Evolutionary conservation across 2,797 vertebrate species (phyloP), one percentile per base, ranked within the genome.

Genomic region (Decapterus maruadsi): DNA sequence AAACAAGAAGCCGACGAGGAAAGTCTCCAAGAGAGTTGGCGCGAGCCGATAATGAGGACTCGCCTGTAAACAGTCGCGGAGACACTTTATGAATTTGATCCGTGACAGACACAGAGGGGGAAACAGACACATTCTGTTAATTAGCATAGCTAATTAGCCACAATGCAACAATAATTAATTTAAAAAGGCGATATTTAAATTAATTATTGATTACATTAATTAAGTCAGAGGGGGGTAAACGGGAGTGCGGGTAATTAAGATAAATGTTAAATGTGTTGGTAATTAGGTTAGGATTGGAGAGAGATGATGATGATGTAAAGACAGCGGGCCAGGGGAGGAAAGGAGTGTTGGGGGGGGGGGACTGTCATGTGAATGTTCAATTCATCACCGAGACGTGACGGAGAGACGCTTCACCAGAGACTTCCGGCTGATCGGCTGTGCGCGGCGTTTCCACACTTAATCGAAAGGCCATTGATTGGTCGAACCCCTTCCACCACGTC

Each of bases 201-300:
- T 88, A 93, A 95, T 94, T 92, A 94, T 93, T 87, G 90, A 93
- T 92, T 86, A 59, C 80, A 83, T 93, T 95, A 94, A 95, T 95
- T 94, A 93, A 90, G 71, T 78, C 31, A 75, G 68, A 79, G 42
- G 76, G 76, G 70, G 51, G 65, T 61, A 26, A 73, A 57, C 20
- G 51, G 60, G 56, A 53, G 69, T 62, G 55, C 56, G 71, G 81
- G 78, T 95, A 95, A 95, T 95, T 94, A 94, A 93, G 87, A 93
- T 88, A 82, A 89, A 90, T 91, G 90, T 84, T 86, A 74, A 91
- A 87, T 79, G 71, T 78, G 80, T 62, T 84, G 51, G 55, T 91
- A 93, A 93, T 93, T 90, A 85, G 74, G 71, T 71, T 78, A 75
- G 69, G 48, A 73, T 81, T 67, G 68, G 62, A 80, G 68, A 10